Conservation (phyloP, 2,797 vertebrate species). For the Lacerta viridis region DNA sequence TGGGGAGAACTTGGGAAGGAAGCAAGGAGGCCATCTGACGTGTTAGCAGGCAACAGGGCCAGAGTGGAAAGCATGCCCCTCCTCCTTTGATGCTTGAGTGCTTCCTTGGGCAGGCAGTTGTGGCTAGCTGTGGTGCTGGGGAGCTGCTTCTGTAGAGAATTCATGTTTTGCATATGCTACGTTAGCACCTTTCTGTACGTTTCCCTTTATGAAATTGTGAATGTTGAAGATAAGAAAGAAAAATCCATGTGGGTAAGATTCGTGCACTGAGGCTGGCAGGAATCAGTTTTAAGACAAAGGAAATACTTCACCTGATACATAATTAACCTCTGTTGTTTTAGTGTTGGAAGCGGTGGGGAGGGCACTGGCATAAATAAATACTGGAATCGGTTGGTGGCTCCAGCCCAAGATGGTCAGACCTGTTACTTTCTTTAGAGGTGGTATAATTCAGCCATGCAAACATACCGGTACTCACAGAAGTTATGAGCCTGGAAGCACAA, state of each 20-base stretch:
- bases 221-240: too few relatives aligned
- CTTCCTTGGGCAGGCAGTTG: background rate
- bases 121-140: too few relatives aligned
- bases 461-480: too few relatives aligned
- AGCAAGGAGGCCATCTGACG: background rate
- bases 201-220: background rate
- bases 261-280: background rate
- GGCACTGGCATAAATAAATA: background rate
- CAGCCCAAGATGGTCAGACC: background rate
- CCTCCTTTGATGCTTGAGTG: background rate
- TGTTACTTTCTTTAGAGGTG: too few relatives aligned
- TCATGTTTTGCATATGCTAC: background rate
- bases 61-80: background rate
- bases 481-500: background rate
- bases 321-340: background rate
- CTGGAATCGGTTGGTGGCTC: too few relatives aligned
- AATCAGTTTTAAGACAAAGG: background rate
- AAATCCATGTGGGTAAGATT: background rate
- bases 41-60: constrained; percentile 9
- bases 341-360: too few relatives aligned
- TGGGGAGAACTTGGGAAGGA: background rate
- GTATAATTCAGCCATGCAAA: background rate
- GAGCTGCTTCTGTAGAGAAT: background rate
- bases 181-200: background rate
- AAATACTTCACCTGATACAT: background rate